Conservation (phyloP, 1,140 invertebrate species). For the Saccostrea glomerata region DNA sequence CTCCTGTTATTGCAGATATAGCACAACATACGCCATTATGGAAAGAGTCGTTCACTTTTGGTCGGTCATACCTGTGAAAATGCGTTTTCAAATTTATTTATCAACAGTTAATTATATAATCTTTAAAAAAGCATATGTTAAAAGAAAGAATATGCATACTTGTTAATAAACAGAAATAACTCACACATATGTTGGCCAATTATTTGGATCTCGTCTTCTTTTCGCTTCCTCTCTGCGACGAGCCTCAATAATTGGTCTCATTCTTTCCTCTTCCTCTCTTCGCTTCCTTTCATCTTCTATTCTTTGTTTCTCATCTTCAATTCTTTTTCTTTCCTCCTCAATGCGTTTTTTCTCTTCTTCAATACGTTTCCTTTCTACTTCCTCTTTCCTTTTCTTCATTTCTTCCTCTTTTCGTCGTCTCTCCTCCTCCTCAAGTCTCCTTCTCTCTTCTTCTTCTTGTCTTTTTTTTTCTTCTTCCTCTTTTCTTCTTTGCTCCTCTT, state of each 20-base stretch:
- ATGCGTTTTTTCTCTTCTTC: conserved; percentile 6
- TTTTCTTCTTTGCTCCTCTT: background rate
- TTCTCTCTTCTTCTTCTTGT: conserved; percentile 1
- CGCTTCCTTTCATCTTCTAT: background rate
- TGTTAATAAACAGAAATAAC: background rate
- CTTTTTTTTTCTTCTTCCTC: background rate
- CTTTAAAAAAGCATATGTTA: too few species aligned
- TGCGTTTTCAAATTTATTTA: background rate
- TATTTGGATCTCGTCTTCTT: background rate
- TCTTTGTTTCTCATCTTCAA: background rate
- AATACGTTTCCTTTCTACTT: background rate
- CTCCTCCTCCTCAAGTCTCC: background rate
- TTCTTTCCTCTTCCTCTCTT: background rate
- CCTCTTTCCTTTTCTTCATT: background rate
- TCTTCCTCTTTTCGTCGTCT: background rate
- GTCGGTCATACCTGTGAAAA: background rate
- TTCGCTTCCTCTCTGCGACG: background rate
- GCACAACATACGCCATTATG: background rate
- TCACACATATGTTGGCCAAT: conserved; percentile 11
- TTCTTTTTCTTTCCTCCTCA: background rate
- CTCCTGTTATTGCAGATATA: background rate
- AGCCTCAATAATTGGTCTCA: background rate
- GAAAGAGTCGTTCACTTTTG: background rate
- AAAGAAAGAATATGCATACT: background rate
- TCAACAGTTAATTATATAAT: too few species aligned